Percentiles rank a stretch among this genome's conserved stretches.
These are phyloP conservation scores for Leucophenga maculata DNA, from an alignment of 2,888 invertebrate genomes.

Conservation along the genomic window DNA sequence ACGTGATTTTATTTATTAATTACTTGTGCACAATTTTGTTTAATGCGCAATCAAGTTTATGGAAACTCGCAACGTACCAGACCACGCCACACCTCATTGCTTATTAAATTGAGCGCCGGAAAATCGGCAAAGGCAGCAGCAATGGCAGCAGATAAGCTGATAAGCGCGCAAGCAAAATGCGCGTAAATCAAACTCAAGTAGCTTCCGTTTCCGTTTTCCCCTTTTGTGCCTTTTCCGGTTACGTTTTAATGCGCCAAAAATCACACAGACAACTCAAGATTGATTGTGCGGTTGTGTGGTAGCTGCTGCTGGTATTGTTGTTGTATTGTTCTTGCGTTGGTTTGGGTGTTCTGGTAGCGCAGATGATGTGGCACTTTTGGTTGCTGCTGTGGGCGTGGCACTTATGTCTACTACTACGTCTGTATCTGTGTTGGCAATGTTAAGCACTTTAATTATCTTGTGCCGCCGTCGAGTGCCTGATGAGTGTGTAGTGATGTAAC, in stretches of 20 bases:
- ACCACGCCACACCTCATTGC: too few species aligned
- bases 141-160: neutral
- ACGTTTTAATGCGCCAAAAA: neutral
- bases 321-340: too few species aligned
- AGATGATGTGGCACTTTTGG: neutral
- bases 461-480: neutral
- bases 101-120: neutral
- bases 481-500: neutral
- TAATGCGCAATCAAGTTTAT: neutral
- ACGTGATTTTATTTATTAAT: constrained; percentile 50
- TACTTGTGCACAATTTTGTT: constrained; percentile 7
- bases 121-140: neutral
- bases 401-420: neutral
- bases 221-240: neutral
- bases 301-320: neutral
- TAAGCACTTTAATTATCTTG: constrained; percentile 25
- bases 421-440: constrained; percentile 3
- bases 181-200: constrained; percentile 22
- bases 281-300: constrained; percentile 51
- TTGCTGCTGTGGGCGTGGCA: neutral
- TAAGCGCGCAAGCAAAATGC: neutral
- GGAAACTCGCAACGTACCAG: too few species aligned
- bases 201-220: neutral
- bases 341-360: neutral
- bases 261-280: constrained; percentile 47